Conservation (phyloP, 1,140 invertebrate species). For the Drosophila parabipectinata region DNA sequence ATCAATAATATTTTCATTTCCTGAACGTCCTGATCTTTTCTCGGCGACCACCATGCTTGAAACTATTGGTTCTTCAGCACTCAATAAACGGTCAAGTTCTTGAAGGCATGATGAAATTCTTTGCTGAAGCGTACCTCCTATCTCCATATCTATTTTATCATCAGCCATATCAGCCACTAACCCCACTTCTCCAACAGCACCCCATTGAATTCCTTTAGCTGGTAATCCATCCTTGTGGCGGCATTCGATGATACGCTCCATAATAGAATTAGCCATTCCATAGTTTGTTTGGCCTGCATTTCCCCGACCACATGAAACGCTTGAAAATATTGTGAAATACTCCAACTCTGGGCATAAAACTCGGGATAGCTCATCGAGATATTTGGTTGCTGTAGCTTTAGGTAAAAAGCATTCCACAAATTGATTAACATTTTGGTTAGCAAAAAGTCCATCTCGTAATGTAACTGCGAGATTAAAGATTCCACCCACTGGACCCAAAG, state of each 20-base stretch:
- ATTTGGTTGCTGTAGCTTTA: conserved; percentile 87
- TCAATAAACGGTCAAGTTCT: conserved; percentile 88
- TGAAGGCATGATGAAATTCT: conserved; percentile 91
- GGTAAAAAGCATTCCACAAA: conserved; percentile 86
- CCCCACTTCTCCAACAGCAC: conserved; percentile 89
- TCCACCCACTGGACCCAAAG: conserved; percentile 89
- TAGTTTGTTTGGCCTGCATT: conserved; percentile 96
- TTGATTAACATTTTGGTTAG: conserved; percentile 87
- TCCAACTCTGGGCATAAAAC: conserved; percentile 86
- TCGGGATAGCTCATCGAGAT: conserved; percentile 86
- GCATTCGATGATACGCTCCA: conserved; percentile 89
- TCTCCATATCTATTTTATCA: conserved; percentile 90
- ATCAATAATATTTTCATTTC: conserved; percentile 87
- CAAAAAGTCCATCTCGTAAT: conserved; percentile 87
- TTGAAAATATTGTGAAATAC: conserved; percentile 93
- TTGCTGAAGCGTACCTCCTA: conserved; percentile 93
- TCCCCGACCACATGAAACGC: conserved; percentile 93
- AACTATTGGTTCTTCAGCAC: conserved; percentile 87
- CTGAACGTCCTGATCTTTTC: conserved; percentile 86
- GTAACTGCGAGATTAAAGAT: conserved; percentile 93
- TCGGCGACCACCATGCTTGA: conserved; percentile 92
- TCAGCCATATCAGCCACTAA: conserved; percentile 93
- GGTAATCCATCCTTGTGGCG: conserved; percentile 86
- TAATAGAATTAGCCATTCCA: conserved; percentile 90
- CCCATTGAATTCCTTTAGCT: conserved; percentile 89